Base-by-base conservation (phyloP, 2,888 invertebrate species). In the Notodonta ziczac region DNA sequence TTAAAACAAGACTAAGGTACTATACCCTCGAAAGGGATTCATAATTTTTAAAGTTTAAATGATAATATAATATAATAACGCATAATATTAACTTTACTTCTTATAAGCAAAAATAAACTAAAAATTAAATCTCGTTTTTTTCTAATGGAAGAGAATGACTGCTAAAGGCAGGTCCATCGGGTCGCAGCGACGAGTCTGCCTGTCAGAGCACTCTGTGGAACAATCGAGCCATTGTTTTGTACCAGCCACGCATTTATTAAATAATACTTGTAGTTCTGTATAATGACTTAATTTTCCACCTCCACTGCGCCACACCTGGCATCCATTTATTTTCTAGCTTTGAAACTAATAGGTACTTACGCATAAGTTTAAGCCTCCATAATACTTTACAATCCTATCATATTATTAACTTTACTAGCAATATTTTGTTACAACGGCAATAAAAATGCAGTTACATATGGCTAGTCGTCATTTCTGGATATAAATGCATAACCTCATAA, bases 181-280 rank as follows among this genome's bases (percentile, higher is more conserved):
- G 61, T 63, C 67, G 69, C 72, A 71, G 74, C 76, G 70, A 70
- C 76, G 66, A 60, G 58, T 60, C 65, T 58, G 62, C 53, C 74
- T 69, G 72, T 63, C 74, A 74, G 73, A 74, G 69, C 70, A 63
- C 71, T 70, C 73, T 66, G 66, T 65, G 65, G 77, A 85, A 87
- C 86, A 86, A 86, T 85, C 80, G 81, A 57, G 60, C 82, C 81
- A 86, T 87, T 87, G 87, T 87, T 78, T 83, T 75, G 76, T 77
- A 74, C 74, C 77, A 70, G 75, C 76, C 83, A 78, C 78, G 83
- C 85, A 85, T 87, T 84, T 81, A 86, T 86, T 85, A 83, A 83
- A 81, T 85, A 82, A 80, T 81, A 80, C 78, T 79, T 78, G 75
- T 81, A 79, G 73, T 81, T 81, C 77, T 73, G 78, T 76, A 73